Percentiles rank a stretch among this genome's conserved stretches.
Conservation (phyloP, 2,113 vertebrate genomes). For the Scomber colias region DNA sequence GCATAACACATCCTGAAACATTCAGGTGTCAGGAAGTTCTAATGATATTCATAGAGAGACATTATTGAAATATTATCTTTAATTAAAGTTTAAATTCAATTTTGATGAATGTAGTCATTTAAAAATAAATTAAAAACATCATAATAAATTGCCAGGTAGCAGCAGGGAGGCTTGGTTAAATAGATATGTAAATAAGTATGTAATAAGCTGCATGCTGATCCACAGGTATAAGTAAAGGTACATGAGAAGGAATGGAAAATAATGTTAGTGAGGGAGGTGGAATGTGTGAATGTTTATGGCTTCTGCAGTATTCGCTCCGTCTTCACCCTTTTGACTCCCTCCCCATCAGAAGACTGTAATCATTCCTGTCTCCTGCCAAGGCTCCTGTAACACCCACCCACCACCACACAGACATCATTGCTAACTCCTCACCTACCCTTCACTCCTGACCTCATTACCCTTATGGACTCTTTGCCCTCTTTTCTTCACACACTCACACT, state of each 20-base stretch:
- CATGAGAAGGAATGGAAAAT: conserved; percentile 42
- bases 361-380: conserved; percentile 43
- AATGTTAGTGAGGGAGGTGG: conserved; percentile 1
- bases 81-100: background rate
- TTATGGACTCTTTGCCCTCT: background rate
- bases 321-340: conserved; percentile 20
- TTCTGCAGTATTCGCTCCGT: conserved; percentile 24
- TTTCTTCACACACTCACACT: conserved; percentile 7
- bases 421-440: conserved; percentile 27
- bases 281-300: conserved; percentile 43
- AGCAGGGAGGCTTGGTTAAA: background rate
- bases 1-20: background rate
- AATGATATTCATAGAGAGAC: background rate
- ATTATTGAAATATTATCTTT: background rate
- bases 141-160: background rate
- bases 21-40: background rate
- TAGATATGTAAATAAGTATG: background rate
- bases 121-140: background rate
- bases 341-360: conserved; percentile 55
- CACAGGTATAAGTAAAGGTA: conserved; percentile 19
- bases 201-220: background rate
- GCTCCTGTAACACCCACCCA: conserved; percentile 35
- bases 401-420: background rate
- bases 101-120: background rate
- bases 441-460: conserved; percentile 34